A percentile compares a stretch with the other conserved stretches of the same genome.
Conservation (phyloP, 2,888 invertebrate species). For the Amphipoea oculea region DNA sequence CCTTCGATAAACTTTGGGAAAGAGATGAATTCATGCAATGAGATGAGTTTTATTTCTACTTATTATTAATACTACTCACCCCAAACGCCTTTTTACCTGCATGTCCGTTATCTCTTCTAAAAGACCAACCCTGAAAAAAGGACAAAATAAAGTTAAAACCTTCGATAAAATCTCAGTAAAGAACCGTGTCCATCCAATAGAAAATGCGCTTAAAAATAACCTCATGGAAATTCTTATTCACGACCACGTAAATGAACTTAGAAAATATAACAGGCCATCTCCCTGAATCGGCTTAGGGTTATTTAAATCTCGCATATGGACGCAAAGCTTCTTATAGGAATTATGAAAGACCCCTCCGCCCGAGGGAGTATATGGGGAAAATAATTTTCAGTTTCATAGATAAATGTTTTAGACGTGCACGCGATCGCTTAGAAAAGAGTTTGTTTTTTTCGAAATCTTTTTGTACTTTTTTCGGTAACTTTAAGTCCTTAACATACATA, state of each 20-base stretch:
- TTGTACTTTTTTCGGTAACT: too few relatives aligned
- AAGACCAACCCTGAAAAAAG: background rate
- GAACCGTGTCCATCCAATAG: slow-evolving; percentile 27
- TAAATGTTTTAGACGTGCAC: slow-evolving; percentile 32
- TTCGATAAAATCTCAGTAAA: slow-evolving; percentile 5
- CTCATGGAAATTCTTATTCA: slow-evolving; percentile 17
- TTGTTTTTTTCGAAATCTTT: background rate
- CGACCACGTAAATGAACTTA: slow-evolving; percentile 25
- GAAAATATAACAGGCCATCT: slow-evolving; percentile 34
- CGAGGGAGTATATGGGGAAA: slow-evolving; percentile 10
- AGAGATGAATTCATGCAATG: too few relatives aligned
- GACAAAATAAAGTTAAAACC: background rate
- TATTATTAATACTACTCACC: too few relatives aligned
- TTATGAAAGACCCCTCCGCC: slow-evolving; percentile 39
- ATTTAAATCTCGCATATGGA: slow-evolving; percentile 52
- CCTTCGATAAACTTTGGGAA: too few relatives aligned
- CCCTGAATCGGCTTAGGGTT: slow-evolving; percentile 52
- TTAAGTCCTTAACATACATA: too few relatives aligned
- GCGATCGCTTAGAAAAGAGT: background rate
- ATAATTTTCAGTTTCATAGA: slow-evolving; percentile 19
- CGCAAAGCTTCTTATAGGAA: slow-evolving; percentile 54
- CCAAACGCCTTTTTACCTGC: background rate
- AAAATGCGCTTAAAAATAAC: slow-evolving; percentile 37
- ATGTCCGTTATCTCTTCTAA: background rate
- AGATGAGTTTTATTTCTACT: too few relatives aligned